A percentile compares a stretch with the other conserved stretches of the same genome.
phyloP scores from a whole-genome alignment of 2,888 invertebrate species.

The Atethmia centrago region DNA sequence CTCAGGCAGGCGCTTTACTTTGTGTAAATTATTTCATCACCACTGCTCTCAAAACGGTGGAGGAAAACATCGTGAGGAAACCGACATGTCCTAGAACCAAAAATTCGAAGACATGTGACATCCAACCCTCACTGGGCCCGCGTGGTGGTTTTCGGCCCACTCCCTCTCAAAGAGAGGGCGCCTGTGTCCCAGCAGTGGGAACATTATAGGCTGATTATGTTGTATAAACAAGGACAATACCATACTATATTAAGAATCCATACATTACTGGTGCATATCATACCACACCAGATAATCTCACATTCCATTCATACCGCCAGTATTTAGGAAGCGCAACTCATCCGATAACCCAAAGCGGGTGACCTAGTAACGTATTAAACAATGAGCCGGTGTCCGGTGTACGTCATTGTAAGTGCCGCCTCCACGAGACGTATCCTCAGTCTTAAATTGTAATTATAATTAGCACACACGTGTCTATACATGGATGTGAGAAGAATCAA shows the following conservation, averaged over 20 bases:
- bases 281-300: slow-evolving; percentile 5
- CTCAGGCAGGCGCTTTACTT: no score
- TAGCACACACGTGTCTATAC: slow-evolving; percentile 53
- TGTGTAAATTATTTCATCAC: no score
- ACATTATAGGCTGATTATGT: no score
- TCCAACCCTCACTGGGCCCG: no score
- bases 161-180: no score
- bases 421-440: slow-evolving; percentile 67
- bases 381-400: slow-evolving; percentile 72
- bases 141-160: no score
- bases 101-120: no score
- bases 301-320: slow-evolving; percentile 24
- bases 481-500: slow-evolving; percentile 1
- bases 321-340: slow-evolving; percentile 50
- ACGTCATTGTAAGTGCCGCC: slow-evolving; percentile 63
- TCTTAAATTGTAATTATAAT: slow-evolving; percentile 63
- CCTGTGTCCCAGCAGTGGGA: background rate
- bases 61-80: no score
- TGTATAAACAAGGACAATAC: background rate
- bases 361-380: slow-evolving; percentile 74
- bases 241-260: background rate
- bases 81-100: no score
- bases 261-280: background rate
- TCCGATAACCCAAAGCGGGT: slow-evolving; percentile 59
- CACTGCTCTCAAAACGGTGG: no score